Base-by-base conservation (phyloP, 2,888 invertebrate genomes). In the Calephelis perditalis region DNA sequence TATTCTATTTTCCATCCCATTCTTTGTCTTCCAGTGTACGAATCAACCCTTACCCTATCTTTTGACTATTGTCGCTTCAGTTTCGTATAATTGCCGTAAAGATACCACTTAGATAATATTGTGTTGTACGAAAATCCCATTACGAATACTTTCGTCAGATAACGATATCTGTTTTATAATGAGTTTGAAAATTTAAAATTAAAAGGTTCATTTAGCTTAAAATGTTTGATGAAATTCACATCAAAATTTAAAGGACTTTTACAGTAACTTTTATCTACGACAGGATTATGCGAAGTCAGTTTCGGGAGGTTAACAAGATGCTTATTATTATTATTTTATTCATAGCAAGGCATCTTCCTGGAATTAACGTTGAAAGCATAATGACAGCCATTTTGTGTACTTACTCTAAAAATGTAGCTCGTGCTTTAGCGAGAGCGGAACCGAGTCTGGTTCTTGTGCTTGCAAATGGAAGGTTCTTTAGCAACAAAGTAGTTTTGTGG, bases 181-280 rank as follows among this genome's bases (percentile, higher is more conserved):
- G 40, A 40, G 56, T 57, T 15, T 49, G 52, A 40, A 11, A 40
- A 58, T 66, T 58, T 59, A 60, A 73, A 74, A 74, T 70, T 73
- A 70, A 68, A 68, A 68, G 73, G 71, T 69, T 67, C 62, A 62
- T 61, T 64, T 69, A 69, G 67, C 62, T 64, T 60, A 62, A 69
- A 70, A 65, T 69, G 67, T 71, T 72, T 72, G 62, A 62, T 70
- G 70, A 70, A 75, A 73, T 71, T 71, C 67, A 69, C 68, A 70
- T 73, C 73, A 73, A 73, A 75, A 73, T 72, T 76, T 76, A 75
- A 76, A 68, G 68, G 71, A 70, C 59, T 61, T 46, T 59, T 8
- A 60, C 56, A 58, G 66, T 61, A 71, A 74, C 73, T 74, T 72
- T 71, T 70, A 71, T 72, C 72, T 75, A 73, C 63, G 60, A 63